Evolutionary conservation across 1,140 invertebrate genomes (phyloP).

Genomic region (Luehdorfia chinensis): DNA sequence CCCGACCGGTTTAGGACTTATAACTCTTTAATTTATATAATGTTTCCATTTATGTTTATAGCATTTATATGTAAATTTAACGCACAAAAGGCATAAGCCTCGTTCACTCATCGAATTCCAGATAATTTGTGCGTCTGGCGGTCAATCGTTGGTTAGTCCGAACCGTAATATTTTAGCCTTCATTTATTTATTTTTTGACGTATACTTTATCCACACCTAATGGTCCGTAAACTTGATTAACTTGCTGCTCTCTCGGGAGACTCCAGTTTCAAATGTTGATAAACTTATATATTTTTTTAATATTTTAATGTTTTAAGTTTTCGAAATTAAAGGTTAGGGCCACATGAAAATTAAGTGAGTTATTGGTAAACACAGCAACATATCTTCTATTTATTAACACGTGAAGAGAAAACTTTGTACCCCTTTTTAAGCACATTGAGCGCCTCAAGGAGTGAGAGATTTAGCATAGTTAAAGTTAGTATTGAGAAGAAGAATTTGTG

Average conservation of each 20-base stretch:
- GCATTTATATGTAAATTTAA: slow-evolving; percentile 5
- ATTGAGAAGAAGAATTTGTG: no score
- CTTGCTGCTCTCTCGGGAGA: slow-evolving; percentile 1
- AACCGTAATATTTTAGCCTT: slow-evolving; percentile 23
- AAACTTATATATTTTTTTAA: no score
- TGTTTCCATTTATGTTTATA: background rate
- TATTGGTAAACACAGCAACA: no score
- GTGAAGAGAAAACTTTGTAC: no score
- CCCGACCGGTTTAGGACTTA: slow-evolving; percentile 1
- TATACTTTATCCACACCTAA: slow-evolving; percentile 19
- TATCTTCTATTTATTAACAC: no score
- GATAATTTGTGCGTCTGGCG: slow-evolving; percentile 36
- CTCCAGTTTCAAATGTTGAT: background rate
- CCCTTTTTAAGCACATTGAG: no score
- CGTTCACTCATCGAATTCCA: slow-evolving; percentile 15
- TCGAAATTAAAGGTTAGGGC: no score
- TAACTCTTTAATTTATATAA: background rate
- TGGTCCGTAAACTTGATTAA: slow-evolving; percentile 18
- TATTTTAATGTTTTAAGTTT: no score
- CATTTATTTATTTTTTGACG: slow-evolving; percentile 18
- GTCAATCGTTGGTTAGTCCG: slow-evolving; percentile 17
- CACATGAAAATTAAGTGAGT: no score
- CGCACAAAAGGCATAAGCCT: background rate
- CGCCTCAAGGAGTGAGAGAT: no score
- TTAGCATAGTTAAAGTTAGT: no score